These are phyloP conservation scores for Pterocles orientalis DNA, from an alignment of 2,113 vertebrate species.

Conservation along the genomic window DNA sequence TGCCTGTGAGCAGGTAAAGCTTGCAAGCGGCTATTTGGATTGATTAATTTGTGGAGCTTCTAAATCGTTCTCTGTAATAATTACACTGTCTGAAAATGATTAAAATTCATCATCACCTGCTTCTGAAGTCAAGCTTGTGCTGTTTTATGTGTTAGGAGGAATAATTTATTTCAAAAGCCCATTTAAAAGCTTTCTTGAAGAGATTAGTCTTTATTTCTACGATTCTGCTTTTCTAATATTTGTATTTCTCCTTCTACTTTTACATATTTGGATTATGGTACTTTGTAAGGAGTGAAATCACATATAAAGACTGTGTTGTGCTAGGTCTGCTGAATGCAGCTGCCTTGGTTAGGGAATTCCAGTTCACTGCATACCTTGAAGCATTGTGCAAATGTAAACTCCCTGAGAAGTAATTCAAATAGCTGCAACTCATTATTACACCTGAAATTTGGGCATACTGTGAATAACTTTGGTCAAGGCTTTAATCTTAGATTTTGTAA, in stretches of 20 bases:
- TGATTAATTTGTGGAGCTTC: background rate
- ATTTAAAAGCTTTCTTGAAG: background rate
- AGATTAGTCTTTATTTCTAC: background rate
- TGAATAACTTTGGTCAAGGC: background rate
- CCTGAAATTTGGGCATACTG: background rate
- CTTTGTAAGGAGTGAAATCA: background rate
- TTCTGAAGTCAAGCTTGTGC: background rate
- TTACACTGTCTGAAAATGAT: background rate
- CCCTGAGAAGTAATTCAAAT: background rate
- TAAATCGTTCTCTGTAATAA: background rate
- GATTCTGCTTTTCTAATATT: background rate
- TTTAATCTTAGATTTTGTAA: background rate
- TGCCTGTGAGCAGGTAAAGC: background rate
- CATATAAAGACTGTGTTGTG: background rate
- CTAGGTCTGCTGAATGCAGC: background rate
- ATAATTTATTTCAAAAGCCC: constrained; percentile 1
- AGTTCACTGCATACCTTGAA: background rate
- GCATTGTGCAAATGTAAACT: background rate
- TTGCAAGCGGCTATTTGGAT: background rate
- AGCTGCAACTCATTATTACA: background rate
- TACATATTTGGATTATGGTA: background rate
- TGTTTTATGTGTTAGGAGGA: constrained; percentile 30
- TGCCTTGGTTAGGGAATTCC: background rate
- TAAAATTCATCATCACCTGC: background rate
- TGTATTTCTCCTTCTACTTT: background rate